A percentile compares a stretch with the other conserved stretches of the same genome.
Evolutionary conservation across 2,888 invertebrate genomes (phyloP).

Genomic region (Lasius platythorax): DNA sequence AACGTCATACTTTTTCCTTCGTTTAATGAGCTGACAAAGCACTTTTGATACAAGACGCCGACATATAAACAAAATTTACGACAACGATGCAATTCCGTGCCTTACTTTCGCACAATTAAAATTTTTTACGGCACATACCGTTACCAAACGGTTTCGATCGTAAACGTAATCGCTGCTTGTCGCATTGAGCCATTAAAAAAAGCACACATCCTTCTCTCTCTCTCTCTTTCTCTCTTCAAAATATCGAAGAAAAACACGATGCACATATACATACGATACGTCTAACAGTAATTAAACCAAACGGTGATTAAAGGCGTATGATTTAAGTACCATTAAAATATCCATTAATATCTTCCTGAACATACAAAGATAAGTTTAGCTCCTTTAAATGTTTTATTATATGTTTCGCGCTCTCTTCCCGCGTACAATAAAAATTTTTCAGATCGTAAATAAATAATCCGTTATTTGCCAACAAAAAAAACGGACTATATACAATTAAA

Average conservation of each 20-base stretch:
- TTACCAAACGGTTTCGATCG: slow-evolving; percentile 44
- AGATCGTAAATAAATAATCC: slow-evolving; percentile 8
- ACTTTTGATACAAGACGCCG: background rate
- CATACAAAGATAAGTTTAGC: background rate
- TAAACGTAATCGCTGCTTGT: slow-evolving; percentile 42
- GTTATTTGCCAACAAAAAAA: background rate
- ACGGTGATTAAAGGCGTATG: background rate
- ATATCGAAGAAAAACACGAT: slow-evolving; percentile 11
- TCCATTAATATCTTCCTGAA: background rate
- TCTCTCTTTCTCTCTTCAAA: background rate
- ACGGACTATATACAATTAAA: background rate
- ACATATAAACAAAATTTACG: slow-evolving; percentile 58
- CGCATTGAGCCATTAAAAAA: slow-evolving; percentile 3
- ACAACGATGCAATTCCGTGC: slow-evolving; percentile 36
- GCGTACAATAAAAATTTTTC: background rate
- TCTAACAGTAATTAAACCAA: slow-evolving; percentile 26
- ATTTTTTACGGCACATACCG: slow-evolving; percentile 54
- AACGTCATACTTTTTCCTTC: background rate
- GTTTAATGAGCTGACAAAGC: slow-evolving; percentile 18
- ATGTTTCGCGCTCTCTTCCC: background rate
- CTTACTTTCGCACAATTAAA: slow-evolving; percentile 50
- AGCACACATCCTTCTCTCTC: background rate
- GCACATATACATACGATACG: background rate
- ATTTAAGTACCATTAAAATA: slow-evolving; percentile 40
- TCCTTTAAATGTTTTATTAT: slow-evolving; percentile 14